phyloP scores from a whole-genome alignment of 2,113 vertebrate species.

The Dicaeum eximium region DNA sequence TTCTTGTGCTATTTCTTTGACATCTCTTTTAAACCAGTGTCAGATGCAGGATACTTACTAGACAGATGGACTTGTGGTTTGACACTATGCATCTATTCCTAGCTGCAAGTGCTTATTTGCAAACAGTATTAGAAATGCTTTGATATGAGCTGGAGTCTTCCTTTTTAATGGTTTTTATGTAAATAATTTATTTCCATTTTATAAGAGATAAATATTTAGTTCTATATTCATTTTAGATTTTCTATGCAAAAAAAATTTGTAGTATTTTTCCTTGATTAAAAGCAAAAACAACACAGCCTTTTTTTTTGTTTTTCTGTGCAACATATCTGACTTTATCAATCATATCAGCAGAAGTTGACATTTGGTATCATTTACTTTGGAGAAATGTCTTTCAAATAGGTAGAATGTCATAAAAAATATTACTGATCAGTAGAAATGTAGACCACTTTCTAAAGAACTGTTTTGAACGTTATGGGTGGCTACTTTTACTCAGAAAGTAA shows the following conservation, averaged over 20 bases:
- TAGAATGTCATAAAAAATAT: neutral
- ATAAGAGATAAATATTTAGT: neutral
- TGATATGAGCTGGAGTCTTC: neutral
- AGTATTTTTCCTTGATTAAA: neutral
- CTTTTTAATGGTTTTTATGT: neutral
- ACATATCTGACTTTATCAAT: neutral
- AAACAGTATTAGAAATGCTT: neutral
- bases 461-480: neutral
- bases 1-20: neutral
- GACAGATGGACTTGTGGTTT: neutral
- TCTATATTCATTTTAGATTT: neutral
- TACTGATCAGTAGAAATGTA: neutral
- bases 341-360: neutral
- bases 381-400: neutral
- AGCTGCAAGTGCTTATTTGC: neutral
- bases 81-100: neutral
- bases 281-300: neutral
- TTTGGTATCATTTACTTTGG: neutral
- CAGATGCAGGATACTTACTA: neutral
- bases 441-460: neutral
- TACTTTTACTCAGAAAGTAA: slow-evolving; percentile 48
- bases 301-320: neutral
- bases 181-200: neutral
- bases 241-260: neutral
- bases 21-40: neutral